Evolutionary conservation across 2,888 invertebrate genomes (phyloP).

Genomic region (Dicroscelio sp.): DNA sequence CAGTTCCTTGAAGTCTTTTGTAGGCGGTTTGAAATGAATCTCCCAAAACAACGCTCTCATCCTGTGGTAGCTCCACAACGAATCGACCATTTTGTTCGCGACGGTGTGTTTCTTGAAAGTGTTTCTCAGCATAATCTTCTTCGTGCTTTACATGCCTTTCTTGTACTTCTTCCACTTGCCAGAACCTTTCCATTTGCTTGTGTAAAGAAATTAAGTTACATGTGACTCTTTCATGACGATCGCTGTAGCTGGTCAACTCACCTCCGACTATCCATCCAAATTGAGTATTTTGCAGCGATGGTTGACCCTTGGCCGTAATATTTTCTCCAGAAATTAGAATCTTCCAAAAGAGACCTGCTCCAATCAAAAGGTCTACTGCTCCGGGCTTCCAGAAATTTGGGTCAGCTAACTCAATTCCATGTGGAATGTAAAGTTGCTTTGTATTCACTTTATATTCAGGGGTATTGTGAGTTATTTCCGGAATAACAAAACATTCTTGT

Average conservation of each 20-base stretch:
- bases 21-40: background rate
- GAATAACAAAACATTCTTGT: background rate
- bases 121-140: background rate
- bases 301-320: background rate
- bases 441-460: background rate
- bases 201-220: background rate
- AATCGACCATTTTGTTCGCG: background rate
- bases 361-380: background rate
- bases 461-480: background rate
- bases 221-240: background rate
- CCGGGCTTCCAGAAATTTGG: background rate
- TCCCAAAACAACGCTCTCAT: background rate
- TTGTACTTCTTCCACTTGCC: background rate
- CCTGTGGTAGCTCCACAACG: background rate
- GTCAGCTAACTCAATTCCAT: background rate
- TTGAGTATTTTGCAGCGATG: background rate
- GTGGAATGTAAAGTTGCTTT: background rate
- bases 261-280: background rate
- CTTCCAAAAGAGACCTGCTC: background rate
- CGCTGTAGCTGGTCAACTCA: background rate
- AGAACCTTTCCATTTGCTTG: background rate
- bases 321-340: background rate
- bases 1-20: background rate
- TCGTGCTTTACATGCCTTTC: slow-evolving; percentile 50
- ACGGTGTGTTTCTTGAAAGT: background rate